These are phyloP conservation scores for Parauchenoglanis punctatus DNA, from an alignment of 2,797 vertebrate species.

Conservation along the genomic window DNA sequence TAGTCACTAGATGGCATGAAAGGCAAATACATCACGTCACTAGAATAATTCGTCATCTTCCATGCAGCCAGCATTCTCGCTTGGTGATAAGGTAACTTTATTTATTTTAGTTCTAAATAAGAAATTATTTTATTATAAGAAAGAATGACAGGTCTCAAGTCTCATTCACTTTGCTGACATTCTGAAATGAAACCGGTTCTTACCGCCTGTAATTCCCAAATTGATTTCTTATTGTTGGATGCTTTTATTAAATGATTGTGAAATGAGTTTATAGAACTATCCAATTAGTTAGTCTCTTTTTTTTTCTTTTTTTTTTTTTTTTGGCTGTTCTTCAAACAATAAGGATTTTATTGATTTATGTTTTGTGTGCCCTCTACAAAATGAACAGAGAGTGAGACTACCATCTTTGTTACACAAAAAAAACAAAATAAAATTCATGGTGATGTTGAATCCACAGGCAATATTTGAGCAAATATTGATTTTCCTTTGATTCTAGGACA, in stretches of 20 bases:
- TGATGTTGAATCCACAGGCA: constrained; percentile 23
- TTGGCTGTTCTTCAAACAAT: neutral
- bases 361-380: constrained; percentile 36
- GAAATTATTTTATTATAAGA: neutral
- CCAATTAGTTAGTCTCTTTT: neutral
- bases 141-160: neutral
- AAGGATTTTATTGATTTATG: constrained; percentile 17
- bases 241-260: neutral
- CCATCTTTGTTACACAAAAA: neutral
- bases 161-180: neutral
- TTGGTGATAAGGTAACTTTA: neutral
- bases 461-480: constrained; percentile 23
- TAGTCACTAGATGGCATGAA: constrained; percentile 53
- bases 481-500: constrained; percentile 35
- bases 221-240: neutral
- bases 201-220: neutral
- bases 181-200: neutral
- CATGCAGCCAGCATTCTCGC: neutral
- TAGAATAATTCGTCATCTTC: neutral
- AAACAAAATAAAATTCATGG: constrained; percentile 1
- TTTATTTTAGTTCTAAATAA: neutral
- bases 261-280: neutral
- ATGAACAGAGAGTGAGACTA: constrained; percentile 17
- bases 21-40: constrained; percentile 13
- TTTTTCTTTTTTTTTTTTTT: too few species aligned